A percentile compares a stretch with the other conserved stretches of the same genome.
Conservation (phyloP, 2,113 vertebrate genomes). For the Holacanthus passer region DNA sequence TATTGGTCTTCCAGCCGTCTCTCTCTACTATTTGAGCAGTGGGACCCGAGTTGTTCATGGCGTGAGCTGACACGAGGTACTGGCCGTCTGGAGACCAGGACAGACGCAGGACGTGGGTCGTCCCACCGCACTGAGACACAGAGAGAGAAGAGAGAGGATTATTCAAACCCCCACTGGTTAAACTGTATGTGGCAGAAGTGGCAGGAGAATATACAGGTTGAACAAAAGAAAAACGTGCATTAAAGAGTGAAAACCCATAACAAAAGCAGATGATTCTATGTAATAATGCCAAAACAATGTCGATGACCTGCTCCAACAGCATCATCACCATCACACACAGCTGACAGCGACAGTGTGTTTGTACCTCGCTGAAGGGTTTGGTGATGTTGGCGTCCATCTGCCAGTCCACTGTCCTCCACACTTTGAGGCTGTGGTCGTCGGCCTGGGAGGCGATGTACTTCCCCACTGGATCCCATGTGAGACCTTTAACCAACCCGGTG, state of each 20-base stretch:
- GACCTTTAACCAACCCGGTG: constrained; percentile 96
- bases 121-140: constrained; percentile 92
- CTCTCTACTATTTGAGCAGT: constrained; percentile 98
- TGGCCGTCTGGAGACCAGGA: constrained; percentile 99
- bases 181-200: neutral
- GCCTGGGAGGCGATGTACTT: constrained; percentile 99
- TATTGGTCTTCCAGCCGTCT: constrained; percentile 98
- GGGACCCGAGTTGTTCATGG: constrained; percentile 99
- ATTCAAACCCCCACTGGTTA: neutral
- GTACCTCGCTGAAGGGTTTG: constrained; percentile 97
- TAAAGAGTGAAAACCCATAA: neutral
- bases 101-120: constrained; percentile 95
- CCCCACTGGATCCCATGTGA: constrained; percentile 98
- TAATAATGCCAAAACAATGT: neutral
- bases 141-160: neutral
- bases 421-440: constrained; percentile 96
- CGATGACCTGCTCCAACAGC: neutral
- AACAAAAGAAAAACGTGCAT: neutral
- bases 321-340: neutral
- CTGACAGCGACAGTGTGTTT: neutral
- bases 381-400: constrained; percentile 97
- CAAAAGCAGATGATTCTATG: neutral
- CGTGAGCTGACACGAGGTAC: constrained; percentile 97
- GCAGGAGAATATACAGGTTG: neutral
- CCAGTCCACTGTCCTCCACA: constrained; percentile 99